phyloP scores from a whole-genome alignment of 2,113 vertebrate genomes.

The Hepsetus odoe region DNA sequence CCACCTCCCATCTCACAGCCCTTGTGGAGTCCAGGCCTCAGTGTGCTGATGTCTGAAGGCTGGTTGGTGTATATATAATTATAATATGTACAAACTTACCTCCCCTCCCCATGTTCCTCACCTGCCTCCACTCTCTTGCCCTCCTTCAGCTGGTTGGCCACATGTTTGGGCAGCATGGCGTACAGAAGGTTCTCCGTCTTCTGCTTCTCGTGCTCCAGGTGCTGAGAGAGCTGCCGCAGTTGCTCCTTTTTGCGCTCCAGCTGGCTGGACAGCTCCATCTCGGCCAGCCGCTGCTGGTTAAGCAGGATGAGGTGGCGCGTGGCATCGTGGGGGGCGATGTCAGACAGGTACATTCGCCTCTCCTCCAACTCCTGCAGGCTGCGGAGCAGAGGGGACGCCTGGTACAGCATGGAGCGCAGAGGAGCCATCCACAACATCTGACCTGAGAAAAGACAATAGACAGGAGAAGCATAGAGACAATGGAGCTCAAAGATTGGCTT shows the following conservation, averaged over 20 bases:
- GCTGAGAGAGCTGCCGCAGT: slow-evolving; percentile 73
- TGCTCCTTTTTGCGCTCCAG: slow-evolving; percentile 82
- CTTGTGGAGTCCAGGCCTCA: too few relatives aligned
- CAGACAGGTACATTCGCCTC: slow-evolving; percentile 68
- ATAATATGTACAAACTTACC: too few relatives aligned
- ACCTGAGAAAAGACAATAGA: slow-evolving; percentile 53
- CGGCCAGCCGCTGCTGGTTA: slow-evolving; percentile 74
- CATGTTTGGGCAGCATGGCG: slow-evolving; percentile 80
- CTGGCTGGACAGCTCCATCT: slow-evolving; percentile 77
- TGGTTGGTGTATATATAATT: too few relatives aligned
- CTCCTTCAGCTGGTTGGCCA: slow-evolving; percentile 81
- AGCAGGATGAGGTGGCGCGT: slow-evolving; percentile 75
- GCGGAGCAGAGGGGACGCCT: slow-evolving; percentile 72
- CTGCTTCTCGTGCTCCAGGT: slow-evolving; percentile 79
- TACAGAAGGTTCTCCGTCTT: slow-evolving; percentile 80
- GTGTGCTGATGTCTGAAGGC: too few relatives aligned
- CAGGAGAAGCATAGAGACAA: not conserved
- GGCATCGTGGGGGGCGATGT: slow-evolving; percentile 69
- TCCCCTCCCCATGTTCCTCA: slow-evolving; percentile 59
- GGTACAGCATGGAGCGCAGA: slow-evolving; percentile 64
- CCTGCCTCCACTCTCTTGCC: slow-evolving; percentile 81
- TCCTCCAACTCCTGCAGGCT: slow-evolving; percentile 75
- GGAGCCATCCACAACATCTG: slow-evolving; percentile 77
- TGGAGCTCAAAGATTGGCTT: too few relatives aligned
- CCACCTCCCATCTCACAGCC: too few relatives aligned